These are phyloP conservation scores for Cyprinus carpio DNA, from an alignment of 2,113 vertebrate genomes.

Conservation along the genomic window DNA sequence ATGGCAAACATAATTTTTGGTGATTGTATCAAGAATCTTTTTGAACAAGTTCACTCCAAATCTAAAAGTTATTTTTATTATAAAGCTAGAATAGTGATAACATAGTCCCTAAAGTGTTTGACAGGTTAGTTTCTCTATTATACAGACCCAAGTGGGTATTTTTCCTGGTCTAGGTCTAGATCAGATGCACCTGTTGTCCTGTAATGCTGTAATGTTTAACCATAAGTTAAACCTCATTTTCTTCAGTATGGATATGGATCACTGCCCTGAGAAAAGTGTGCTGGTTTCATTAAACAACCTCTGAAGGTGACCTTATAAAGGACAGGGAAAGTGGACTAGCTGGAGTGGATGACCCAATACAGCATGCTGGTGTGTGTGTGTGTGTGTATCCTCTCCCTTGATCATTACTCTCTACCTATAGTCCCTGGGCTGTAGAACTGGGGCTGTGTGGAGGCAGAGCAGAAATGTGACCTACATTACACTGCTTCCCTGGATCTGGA, in stretches of 20 bases:
- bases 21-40: conserved; percentile 2
- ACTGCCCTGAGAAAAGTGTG: conserved; percentile 1
- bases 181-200: conserved; percentile 13
- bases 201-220: neutral
- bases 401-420: conserved; percentile 48
- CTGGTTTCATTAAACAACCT: conserved; percentile 22
- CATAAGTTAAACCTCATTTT: conserved; percentile 11
- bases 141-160: neutral
- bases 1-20: neutral
- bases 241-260: conserved; percentile 12
- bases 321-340: conserved; percentile 47
- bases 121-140: neutral
- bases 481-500: conserved; percentile 49
- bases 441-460: conserved; percentile 52
- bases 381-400: conserved; percentile 26
- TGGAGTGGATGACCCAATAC: conserved; percentile 52
- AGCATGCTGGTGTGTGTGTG: conserved; percentile 25
- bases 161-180: neutral
- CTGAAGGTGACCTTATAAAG: conserved; percentile 50
- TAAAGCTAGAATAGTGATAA: neutral
- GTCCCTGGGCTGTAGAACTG: conserved; percentile 53
- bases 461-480: conserved; percentile 58
- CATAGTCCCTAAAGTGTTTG: neutral
- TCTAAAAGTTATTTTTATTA: neutral
- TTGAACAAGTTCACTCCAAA: neutral